Conservation (phyloP, 92 coral and sea anemone genomes). For the Epizoanthus stellaris region DNA sequence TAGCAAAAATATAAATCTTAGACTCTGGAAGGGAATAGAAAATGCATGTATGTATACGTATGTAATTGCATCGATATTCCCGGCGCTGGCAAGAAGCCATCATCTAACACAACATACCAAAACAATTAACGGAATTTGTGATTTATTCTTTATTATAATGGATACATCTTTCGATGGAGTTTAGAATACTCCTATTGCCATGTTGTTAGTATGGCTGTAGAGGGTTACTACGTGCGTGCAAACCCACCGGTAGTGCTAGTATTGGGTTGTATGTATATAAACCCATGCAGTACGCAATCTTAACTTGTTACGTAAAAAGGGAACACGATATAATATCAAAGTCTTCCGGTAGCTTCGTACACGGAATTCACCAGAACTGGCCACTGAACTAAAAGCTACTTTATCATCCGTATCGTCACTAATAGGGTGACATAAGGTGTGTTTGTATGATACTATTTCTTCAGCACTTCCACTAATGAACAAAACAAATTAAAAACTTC, state of each 20-base stretch:
- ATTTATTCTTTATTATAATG: not conserved
- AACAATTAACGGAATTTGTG: not conserved
- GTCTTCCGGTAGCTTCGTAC: slow-evolving; percentile 3
- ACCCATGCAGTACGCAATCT: not conserved
- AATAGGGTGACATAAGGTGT: not conserved
- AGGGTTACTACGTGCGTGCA: not conserved
- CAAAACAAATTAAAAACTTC: not conserved
- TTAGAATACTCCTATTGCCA: not conserved
- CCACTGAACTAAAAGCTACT: too few species aligned
- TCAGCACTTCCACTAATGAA: not conserved
- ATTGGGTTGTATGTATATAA: not conserved
- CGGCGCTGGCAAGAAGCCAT: not conserved
- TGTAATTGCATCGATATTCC: not conserved
- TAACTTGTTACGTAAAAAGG: not conserved
- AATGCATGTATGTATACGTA: not conserved
- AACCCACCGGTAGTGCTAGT: slow-evolving; percentile 8
- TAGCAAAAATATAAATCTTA: not conserved
- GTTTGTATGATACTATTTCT: not conserved
- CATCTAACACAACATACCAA: not conserved
- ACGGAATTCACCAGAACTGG: too few species aligned
- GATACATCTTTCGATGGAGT: not conserved
- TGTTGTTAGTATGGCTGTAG: not conserved
- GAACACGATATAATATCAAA: not conserved
- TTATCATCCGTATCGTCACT: not conserved
- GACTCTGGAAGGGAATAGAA: not conserved